Evolutionary conservation across 2,888 invertebrate species (phyloP).

Genomic region (Dolichomitus sp.): DNA sequence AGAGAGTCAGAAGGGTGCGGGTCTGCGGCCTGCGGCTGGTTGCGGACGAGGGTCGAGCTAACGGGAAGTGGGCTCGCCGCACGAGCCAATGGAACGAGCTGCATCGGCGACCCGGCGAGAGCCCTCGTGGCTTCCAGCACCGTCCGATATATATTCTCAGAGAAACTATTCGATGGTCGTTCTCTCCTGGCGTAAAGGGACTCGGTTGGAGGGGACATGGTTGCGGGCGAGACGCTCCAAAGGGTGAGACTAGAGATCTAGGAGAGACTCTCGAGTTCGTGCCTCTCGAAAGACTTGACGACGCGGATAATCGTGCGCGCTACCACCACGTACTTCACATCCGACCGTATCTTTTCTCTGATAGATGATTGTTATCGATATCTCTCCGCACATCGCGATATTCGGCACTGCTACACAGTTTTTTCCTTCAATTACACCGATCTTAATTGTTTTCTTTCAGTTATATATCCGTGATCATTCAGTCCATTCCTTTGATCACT

Average conservation of each 20-base stretch:
- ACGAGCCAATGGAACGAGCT: conserved; percentile 74
- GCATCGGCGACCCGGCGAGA: conserved; percentile 67
- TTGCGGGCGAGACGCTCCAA: conserved; percentile 27
- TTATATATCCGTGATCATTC: not conserved
- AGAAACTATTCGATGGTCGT: conserved; percentile 53
- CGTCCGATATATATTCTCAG: conserved; percentile 47
- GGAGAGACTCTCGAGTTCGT: conserved; percentile 55
- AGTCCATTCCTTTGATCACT: not conserved
- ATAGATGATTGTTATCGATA: conserved; percentile 26
- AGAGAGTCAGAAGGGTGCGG: conserved; percentile 68
- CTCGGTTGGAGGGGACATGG: conserved; percentile 29
- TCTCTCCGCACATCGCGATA: not conserved
- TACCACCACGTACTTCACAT: conserved; percentile 9
- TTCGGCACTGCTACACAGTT: not conserved
- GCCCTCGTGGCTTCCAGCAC: conserved; percentile 58
- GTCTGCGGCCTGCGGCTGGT: conserved; percentile 80
- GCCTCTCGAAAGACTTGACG: conserved; percentile 47
- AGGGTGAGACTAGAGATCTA: conserved; percentile 42
- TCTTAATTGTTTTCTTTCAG: not conserved
- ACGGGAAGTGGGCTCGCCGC: conserved; percentile 78
- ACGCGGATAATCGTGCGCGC: conserved; percentile 50
- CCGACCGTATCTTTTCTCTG: conserved; percentile 1
- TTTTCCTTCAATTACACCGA: not conserved
- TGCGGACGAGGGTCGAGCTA: conserved; percentile 77
- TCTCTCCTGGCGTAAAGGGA: conserved; percentile 36